Evolutionary conservation across 2,797 vertebrate genomes (phyloP).

Genomic region (Enteromius mattozi): DNA sequence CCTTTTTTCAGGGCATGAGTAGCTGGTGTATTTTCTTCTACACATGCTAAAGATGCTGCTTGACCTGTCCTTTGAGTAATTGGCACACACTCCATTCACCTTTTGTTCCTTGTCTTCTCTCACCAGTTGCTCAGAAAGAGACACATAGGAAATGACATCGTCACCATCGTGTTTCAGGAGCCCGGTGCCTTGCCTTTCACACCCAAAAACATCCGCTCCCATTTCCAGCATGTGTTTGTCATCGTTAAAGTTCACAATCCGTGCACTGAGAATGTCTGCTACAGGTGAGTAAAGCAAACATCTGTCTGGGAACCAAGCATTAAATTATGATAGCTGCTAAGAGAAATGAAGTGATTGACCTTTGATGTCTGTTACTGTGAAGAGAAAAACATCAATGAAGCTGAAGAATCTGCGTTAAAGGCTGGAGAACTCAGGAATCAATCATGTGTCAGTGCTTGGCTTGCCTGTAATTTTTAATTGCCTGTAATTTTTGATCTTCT

Average conservation of each 20-base stretch:
- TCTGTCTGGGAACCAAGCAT: constrained; percentile 72
- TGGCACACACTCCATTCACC: not conserved
- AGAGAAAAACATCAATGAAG: constrained; percentile 57
- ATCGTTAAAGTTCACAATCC: constrained; percentile 97
- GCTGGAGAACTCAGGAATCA: constrained; percentile 67
- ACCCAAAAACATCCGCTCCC: constrained; percentile 96
- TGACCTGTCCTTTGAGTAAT: not conserved
- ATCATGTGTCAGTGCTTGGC: constrained; percentile 10
- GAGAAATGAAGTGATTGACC: constrained; percentile 54
- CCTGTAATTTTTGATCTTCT: constrained; percentile 7
- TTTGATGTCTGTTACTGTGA: constrained; percentile 57
- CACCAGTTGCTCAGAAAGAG: constrained; percentile 92
- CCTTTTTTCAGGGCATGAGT: not conserved
- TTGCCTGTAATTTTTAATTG: not conserved
- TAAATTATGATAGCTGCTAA: constrained; percentile 34
- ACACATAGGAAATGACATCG: constrained; percentile 98
- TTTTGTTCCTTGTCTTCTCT: constrained; percentile 55
- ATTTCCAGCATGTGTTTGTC: constrained; percentile 98
- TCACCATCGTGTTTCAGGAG: constrained; percentile 99
- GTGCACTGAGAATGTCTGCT: constrained; percentile 95
- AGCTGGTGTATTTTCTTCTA: not conserved
- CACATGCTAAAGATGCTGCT: not conserved
- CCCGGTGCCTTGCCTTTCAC: constrained; percentile 96
- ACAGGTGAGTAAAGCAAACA: constrained; percentile 88
- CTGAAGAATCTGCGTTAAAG: constrained; percentile 62